Evolutionary conservation across 1,140 invertebrate genomes (phyloP).

Genomic region (Dendrolimus kikuchii): DNA sequence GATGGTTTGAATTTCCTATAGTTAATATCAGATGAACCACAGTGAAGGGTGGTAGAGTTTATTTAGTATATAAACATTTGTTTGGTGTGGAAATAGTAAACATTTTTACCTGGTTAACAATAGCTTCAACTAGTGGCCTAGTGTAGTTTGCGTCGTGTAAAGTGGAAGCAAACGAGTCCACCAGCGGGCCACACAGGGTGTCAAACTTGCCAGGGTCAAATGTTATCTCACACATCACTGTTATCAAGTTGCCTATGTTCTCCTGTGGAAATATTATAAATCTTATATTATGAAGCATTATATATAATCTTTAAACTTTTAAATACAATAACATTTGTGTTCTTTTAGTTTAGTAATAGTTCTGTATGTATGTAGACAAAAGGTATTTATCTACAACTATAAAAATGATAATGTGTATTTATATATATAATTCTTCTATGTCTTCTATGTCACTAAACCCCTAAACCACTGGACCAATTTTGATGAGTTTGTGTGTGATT

Average conservation of each 20-base stretch:
- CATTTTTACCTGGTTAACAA: constrained; percentile 74
- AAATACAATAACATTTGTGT: neutral
- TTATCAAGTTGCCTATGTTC: constrained; percentile 70
- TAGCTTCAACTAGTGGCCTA: constrained; percentile 70
- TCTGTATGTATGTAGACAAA: neutral
- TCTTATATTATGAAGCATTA: neutral
- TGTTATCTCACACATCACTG: constrained; percentile 74
- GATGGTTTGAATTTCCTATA: no score
- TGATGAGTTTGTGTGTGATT: no score
- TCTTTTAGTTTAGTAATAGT: neutral
- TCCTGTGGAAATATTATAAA: constrained; percentile 38
- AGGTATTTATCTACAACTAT: no score
- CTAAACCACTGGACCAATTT: no score
- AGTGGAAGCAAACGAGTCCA: constrained; percentile 71
- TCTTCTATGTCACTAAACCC: no score
- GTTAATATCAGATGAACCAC: no score
- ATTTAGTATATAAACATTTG: neutral
- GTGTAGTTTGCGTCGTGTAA: constrained; percentile 69
- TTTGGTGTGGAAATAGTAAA: constrained; percentile 5
- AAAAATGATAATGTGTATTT: no score
- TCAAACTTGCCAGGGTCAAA: constrained; percentile 75
- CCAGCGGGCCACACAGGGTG: constrained; percentile 70
- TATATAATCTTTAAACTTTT: neutral
- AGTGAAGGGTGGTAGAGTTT: no score
- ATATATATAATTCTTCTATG: no score